Percentiles rank a stretch among this genome's conserved stretches.
Evolutionary conservation across 2,113 vertebrate species (phyloP).

Genomic region (Ammodramus savannarum): DNA sequence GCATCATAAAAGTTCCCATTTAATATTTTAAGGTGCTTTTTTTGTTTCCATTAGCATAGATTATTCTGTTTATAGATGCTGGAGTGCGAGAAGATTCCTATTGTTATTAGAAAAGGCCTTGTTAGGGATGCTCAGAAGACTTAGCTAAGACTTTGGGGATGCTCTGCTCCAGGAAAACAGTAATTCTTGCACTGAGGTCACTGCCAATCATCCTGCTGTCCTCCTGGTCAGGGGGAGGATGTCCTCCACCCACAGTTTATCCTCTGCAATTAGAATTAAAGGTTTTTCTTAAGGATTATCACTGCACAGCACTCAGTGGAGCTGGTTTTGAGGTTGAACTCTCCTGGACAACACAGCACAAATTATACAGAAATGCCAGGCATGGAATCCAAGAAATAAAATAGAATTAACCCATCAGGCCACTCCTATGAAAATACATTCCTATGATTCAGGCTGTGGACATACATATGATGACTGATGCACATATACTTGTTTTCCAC

Average conservation of each 20-base stretch:
- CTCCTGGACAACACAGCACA: not conserved
- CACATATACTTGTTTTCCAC: not conserved
- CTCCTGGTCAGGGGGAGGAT: not conserved
- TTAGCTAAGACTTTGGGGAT: not conserved
- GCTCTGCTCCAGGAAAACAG: not conserved
- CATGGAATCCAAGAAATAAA: not conserved
- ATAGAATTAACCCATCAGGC: not conserved
- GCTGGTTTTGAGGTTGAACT: not conserved
- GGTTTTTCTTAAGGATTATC: not conserved
- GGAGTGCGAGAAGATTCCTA: not conserved
- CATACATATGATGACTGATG: not conserved
- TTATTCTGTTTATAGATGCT: not conserved
- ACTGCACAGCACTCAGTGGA: not conserved
- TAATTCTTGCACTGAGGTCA: not conserved
- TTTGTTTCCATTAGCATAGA: not conserved
- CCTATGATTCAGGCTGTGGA: not conserved
- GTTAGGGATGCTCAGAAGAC: not conserved
- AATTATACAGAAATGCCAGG: not conserved
- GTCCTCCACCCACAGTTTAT: not conserved
- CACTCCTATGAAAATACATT: not conserved
- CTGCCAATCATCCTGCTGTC: not conserved
- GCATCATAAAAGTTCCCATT: not conserved
- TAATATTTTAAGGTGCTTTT: not conserved
- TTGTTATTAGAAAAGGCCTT: not conserved
- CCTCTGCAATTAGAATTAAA: not conserved